phyloP scores from a whole-genome alignment of 2,888 invertebrate species.

The Volucella inanis region DNA sequence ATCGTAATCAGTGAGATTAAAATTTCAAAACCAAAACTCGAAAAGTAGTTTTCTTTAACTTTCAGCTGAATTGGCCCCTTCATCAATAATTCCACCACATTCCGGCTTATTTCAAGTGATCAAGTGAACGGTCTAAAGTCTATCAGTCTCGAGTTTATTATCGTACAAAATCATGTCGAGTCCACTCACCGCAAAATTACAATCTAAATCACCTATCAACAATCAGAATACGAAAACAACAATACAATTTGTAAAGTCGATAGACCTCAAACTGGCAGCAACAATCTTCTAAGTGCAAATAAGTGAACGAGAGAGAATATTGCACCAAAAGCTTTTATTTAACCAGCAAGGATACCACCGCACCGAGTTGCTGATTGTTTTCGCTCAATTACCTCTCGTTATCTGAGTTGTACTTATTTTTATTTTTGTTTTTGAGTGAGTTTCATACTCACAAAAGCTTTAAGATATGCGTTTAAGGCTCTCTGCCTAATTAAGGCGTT shows the following conservation, averaged over 20 bases:
- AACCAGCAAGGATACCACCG: conserved; percentile 46
- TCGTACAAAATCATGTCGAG: background rate
- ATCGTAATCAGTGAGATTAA: conserved; percentile 26
- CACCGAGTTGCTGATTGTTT: background rate
- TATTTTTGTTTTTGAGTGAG: too few species aligned
- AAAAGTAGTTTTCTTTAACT: background rate
- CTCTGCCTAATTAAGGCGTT: conserved; percentile 57
- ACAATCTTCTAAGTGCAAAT: background rate
- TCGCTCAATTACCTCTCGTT: conserved; percentile 2
- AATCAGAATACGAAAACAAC: conserved; percentile 8
- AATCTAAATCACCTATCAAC: conserved; percentile 14
- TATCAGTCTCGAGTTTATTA: background rate
- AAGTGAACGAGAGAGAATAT: background rate
- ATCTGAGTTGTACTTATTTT: conserved; percentile 13
- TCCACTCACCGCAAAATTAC: conserved; percentile 6
- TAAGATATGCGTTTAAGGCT: conserved; percentile 56
- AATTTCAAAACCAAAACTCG: background rate
- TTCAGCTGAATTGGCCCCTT: conserved; percentile 4
- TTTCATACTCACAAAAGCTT: conserved; percentile 50
- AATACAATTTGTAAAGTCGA: conserved; percentile 3
- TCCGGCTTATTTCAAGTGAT: conserved; percentile 10
- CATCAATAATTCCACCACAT: background rate
- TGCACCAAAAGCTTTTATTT: conserved; percentile 16
- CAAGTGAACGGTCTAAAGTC: background rate
- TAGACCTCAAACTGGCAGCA: conserved; percentile 9